Base-by-base conservation (phyloP, 2,888 invertebrate species). In the Microdon myrmicae region DNA sequence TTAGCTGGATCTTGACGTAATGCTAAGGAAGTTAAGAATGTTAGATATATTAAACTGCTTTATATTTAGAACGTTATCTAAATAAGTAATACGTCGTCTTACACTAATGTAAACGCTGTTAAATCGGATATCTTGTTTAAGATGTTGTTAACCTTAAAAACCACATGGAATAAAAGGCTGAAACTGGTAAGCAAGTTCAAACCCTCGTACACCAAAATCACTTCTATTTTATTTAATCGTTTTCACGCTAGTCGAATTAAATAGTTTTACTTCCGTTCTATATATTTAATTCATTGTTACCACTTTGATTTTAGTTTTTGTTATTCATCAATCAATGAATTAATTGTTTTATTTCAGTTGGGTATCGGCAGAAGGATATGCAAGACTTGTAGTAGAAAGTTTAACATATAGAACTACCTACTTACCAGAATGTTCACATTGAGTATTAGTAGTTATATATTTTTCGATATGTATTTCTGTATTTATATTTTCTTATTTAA, bases 181-280 rank as follows among this genome's bases (percentile, higher is more conserved):
- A 66, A 61, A 67, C 55, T 48, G 69, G 69, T 68, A 68, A 69
- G 67, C 49, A n/a, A n/a, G n/a, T n/a, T n/a, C n/a, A n/a, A n/a
- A n/a, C n/a, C n/a, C n/a, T n/a, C n/a, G n/a, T n/a, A n/a, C n/a
- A n/a, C n/a, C n/a, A n/a, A n/a, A n/a, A n/a, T n/a, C n/a, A n/a
- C n/a, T n/a, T n/a, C n/a, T n/a, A n/a, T n/a, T n/a, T n/a, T n/a
- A n/a, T n/a, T n/a, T n/a, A n/a, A n/a, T n/a, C n/a, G n/a, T n/a
- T n/a, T n/a, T n/a, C n/a, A n/a, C n/a, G n/a, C n/a, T n/a, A n/a
- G n/a, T n/a, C n/a, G n/a, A n/a, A n/a, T n/a, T n/a, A n/a, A n/a
- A n/a, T n/a, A n/a, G n/a, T n/a, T n/a, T n/a, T n/a, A n/a, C n/a
- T n/a, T n/a, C n/a, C n/a, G n/a, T n/a, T n/a, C n/a, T n/a, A n/a